Evolutionary conservation across 2,888 invertebrate genomes (phyloP), one percentile per base, ranked within the genome.

Genomic region (Lithophane ornitopus): DNA sequence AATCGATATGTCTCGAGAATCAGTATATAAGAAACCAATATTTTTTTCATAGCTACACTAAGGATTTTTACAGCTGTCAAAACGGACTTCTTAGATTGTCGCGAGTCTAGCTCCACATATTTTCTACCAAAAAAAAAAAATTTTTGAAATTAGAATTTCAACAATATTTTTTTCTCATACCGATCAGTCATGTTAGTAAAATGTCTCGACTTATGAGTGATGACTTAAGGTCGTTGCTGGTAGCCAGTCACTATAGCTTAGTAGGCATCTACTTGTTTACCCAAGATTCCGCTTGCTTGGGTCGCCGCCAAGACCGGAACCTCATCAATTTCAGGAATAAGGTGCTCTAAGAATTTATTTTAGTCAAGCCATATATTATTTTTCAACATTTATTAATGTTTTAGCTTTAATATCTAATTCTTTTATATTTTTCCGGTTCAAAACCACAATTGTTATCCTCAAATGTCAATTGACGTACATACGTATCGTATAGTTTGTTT

Each of bases 241-340:
- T 49, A 54, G 8, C 46, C 39, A 59, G 7, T 46, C 46, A 63
- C 34, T 66, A 34, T 7, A 14, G 6, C 52, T 54, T 34, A 77
- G 59, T 59, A 75, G 63, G 41, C 71, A 61, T 58, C n/a, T 34
- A 46, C 52, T 66, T 72, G 71, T 76, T 85, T 76, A 81, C 81
- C 26, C 28, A 46, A 84, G 19, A 39, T 56, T 39, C 56, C 49
- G 46, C 66, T 26, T 22, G 26, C 34, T 82, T 82, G 82, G 77
- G 49, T 14, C 70, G 12, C 54, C 22, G 82, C 82, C 85, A 82
- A 85, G 12, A 11, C 72, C 39, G 67, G 70, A 85, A 67, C 26
- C 34, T 54, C 58, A 44, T 69, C 19, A 61, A 75, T 84, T 66
- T 76, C 58, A 58, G 52, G 19, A 61, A 70, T 58, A 74, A 75